These are phyloP conservation scores for Pelodytes ibericus DNA, from an alignment of 2,797 vertebrate genomes.

Conservation along the genomic window DNA sequence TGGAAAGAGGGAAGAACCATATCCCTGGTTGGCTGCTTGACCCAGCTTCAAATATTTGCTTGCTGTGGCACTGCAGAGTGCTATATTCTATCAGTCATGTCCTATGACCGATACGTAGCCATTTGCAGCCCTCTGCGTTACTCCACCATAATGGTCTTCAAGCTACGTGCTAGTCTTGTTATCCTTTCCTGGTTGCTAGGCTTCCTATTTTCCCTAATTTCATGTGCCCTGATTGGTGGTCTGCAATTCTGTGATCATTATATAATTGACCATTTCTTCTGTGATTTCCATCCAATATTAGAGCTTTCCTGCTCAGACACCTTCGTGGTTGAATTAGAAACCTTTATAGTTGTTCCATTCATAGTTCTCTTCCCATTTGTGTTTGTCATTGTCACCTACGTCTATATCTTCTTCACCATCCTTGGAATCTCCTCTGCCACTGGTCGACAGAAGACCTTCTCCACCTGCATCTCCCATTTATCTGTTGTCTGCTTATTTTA, in stretches of 20 bases:
- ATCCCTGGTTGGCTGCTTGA: neutral
- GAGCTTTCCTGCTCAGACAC: neutral
- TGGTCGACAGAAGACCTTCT: too few relatives aligned
- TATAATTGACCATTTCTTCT: too few relatives aligned
- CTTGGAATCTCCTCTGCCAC: neutral
- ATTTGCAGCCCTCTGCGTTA: conserved; percentile 23
- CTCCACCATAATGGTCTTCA: neutral
- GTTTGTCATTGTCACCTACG: conserved; percentile 2
- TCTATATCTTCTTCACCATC: neutral
- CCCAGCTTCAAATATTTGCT: conserved; percentile 7
- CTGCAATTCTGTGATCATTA: neutral
- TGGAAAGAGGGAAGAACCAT: conserved; percentile 17
- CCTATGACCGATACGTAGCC: conserved; percentile 20
- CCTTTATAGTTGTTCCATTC: neutral
- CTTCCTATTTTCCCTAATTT: neutral
- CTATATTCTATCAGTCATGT: conserved; percentile 22
- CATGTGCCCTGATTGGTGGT: neutral
- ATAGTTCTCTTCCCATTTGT: conserved; percentile 3
- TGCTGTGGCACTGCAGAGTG: conserved; percentile 26
- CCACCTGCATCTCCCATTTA: too few relatives aligned
- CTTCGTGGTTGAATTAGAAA: neutral
- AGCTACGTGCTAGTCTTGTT: neutral
- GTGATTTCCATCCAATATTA: neutral
- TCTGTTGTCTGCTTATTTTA: too few relatives aligned
- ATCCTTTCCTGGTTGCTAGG: neutral